Evolutionary conservation across 2,113 vertebrate species (phyloP).

Genomic region (Chroicocephalus ridibundus): DNA sequence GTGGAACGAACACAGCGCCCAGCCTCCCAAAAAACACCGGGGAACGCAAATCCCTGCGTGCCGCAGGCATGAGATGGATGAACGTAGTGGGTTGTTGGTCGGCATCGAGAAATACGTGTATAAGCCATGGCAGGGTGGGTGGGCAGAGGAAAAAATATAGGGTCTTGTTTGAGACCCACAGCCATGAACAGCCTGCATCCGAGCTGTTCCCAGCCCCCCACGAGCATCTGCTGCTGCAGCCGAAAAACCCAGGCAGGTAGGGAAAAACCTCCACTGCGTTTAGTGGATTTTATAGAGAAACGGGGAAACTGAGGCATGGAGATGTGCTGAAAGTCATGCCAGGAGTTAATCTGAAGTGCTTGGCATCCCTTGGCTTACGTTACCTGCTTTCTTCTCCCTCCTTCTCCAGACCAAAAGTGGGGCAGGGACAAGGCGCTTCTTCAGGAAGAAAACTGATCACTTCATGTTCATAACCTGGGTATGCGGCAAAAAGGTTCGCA

Average conservation of each 20-base stretch:
- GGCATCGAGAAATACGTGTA: accelerated
- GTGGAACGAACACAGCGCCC: neutral
- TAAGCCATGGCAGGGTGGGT: neutral
- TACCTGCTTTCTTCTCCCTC: neutral
- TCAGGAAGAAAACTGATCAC: neutral
- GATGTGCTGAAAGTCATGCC: neutral
- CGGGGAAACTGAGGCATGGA: neutral
- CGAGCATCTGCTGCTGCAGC: neutral
- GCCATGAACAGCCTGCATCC: neutral
- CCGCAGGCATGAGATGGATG: accelerated
- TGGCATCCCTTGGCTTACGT: neutral
- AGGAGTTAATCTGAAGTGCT: neutral
- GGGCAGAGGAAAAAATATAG: neutral
- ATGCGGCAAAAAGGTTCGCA: neutral
- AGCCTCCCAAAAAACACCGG: neutral
- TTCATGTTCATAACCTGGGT: neutral
- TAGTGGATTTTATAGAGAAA: neutral
- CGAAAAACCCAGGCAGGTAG: neutral
- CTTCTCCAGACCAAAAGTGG: neutral
- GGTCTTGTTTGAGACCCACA: accelerated
- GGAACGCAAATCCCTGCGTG: accelerated
- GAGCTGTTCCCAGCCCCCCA: neutral
- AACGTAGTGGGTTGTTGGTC: accelerated
- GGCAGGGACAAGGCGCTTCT: neutral
- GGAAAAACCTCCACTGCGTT: neutral